phyloP scores from a whole-genome alignment of 2,888 invertebrate species.

The Aquatica leii region DNA sequence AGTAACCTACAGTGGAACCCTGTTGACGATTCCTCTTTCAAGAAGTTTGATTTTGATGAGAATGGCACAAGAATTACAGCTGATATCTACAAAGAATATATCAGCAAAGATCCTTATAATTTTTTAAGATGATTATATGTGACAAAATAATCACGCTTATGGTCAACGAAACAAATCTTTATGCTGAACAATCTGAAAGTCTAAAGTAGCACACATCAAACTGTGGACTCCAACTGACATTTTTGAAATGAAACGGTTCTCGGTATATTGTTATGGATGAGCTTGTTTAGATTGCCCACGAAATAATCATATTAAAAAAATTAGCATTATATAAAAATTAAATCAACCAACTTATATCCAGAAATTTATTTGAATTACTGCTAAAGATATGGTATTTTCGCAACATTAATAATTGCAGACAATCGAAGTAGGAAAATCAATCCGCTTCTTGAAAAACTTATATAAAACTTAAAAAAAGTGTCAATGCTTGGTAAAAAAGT shows the following conservation, averaged over 20 bases:
- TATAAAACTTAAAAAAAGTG: too few species aligned
- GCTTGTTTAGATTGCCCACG: constrained; percentile 3
- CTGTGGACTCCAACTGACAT: neutral
- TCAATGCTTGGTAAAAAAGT: too few species aligned
- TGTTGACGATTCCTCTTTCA: too few species aligned
- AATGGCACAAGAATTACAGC: too few species aligned
- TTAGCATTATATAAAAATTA: neutral
- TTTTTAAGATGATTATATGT: constrained; percentile 1
- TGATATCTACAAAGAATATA: too few species aligned
- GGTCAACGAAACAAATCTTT: neutral
- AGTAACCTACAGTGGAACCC: too few species aligned
- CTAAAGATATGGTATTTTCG: neutral
- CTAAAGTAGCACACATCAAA: neutral
- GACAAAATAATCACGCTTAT: constrained; percentile 1
- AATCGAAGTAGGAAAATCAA: too few species aligned
- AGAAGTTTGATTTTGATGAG: too few species aligned
- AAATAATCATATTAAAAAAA: neutral
- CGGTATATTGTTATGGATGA: neutral
- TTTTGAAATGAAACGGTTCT: neutral
- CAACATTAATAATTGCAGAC: constrained; percentile 4
- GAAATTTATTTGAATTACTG: constrained; percentile 2
- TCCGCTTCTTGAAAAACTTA: too few species aligned
- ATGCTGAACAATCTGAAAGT: too few species aligned
- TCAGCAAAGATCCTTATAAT: too few species aligned
- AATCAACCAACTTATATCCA: neutral